Percentiles rank a stretch among this genome's conserved stretches.
Evolutionary conservation across 2,888 invertebrate genomes (phyloP).

Genomic region (Tuta absoluta): DNA sequence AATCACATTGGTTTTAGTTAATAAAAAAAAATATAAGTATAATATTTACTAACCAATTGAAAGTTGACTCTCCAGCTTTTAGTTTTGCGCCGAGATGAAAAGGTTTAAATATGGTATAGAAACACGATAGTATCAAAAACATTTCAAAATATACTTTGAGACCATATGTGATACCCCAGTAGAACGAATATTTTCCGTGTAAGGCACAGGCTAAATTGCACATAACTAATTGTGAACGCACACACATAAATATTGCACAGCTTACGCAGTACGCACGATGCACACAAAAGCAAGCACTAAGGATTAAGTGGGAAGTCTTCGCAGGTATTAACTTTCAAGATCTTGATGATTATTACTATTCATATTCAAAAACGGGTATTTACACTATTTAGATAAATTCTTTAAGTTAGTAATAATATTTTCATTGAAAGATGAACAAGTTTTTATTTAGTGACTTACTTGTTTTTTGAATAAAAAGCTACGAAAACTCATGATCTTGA

Average conservation of each 20-base stretch:
- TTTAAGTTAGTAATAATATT: not conserved
- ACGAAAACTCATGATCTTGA: conserved; percentile 52
- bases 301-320: conserved; percentile 7
- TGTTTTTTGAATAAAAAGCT: conserved; percentile 5
- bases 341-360: not conserved
- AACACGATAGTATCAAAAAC: too few relatives aligned
- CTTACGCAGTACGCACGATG: conserved; percentile 74
- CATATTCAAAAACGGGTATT: conserved; percentile 4
- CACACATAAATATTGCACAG: conserved; percentile 77
- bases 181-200: conserved; percentile 62
- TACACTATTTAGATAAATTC: not conserved
- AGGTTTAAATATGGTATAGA: too few relatives aligned
- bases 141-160: not conserved
- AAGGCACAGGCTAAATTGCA: conserved; percentile 74
- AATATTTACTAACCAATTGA: too few relatives aligned
- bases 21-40: too few relatives aligned
- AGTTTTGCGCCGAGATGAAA: too few relatives aligned
- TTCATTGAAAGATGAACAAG: not conserved
- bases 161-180: conserved; percentile 64
- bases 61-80: too few relatives aligned
- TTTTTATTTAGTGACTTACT: not conserved
- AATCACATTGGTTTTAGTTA: conserved; percentile 48
- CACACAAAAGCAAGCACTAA: conserved; percentile 64
- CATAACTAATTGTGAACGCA: conserved; percentile 71
- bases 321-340: conserved; percentile 5